Base-by-base conservation (phyloP, 2,888 invertebrate genomes). In the Schrankia costaestrigalis region DNA sequence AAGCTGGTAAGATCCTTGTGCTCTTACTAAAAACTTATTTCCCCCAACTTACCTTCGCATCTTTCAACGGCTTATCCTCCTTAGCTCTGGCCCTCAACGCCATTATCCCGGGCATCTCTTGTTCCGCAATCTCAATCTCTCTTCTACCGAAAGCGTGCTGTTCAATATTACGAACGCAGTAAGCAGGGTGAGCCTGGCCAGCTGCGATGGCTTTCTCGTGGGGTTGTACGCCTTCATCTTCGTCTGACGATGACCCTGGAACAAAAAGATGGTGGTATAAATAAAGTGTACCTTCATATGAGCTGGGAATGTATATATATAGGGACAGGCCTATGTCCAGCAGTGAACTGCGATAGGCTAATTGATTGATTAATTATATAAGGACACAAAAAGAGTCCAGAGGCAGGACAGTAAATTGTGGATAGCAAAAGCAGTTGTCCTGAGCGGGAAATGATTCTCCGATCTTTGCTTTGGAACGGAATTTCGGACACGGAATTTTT, bases 31-130 rank as follows among this genome's bases (percentile, higher is more conserved):
- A n/a, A n/a, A n/a, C n/a, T n/a, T n/a, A 25, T 1, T 14, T n/a
- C 8, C 10, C 14, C 2, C 11, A 1, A 13, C 13, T n/a, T 46
- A 91, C 90, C 88, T 96, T 97, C 7, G 98, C 98, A 74, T 97
- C 97, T 74, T 95, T 95, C 56, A 99, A 77, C 0, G 98, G 98
- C 67, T 97, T 97, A 67, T 98, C 98, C 34, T 97, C 97, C 31
- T 93, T 91, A 1, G 98, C 98, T 43, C 98, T 89, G 61, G 96
- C 95, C 31, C 98, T 90, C 52, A 99, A 81, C 1, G 98, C 97
- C 93, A 98, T 96, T 41, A 99, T 96, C 0, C 98, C 98, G 0
- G 98, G 97, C 98, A 99, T 99, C 89, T 99, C 98, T 88, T 98
- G 98, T 71, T 99, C 98, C 0, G 98, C 98, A 47, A 99, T 98